Conservation (phyloP, 2,888 invertebrate genomes). For the Saturnia japonica region DNA sequence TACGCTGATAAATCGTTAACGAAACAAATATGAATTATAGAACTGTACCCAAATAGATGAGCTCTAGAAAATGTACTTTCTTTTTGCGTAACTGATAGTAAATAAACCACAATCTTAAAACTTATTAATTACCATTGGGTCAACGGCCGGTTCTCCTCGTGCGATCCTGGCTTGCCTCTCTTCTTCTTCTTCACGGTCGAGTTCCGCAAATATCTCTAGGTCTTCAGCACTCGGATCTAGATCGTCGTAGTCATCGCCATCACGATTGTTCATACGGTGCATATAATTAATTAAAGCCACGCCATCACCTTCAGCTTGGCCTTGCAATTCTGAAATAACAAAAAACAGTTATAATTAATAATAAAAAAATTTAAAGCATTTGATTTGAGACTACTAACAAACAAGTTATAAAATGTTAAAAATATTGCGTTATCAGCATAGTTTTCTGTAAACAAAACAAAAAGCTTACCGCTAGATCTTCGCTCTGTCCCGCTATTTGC, state of each 20-base stretch:
- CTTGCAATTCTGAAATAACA: conserved; percentile 28
- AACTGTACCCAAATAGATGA: no score
- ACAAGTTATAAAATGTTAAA: no score
- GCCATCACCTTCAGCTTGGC: conserved; percentile 52
- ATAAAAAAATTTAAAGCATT: no score
- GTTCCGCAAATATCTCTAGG: conserved; percentile 67
- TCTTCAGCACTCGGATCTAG: conserved; percentile 68
- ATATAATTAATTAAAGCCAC: conserved; percentile 59
- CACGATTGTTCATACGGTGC: conserved; percentile 43
- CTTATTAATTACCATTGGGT: conserved; percentile 60
- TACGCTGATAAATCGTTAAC: no score
- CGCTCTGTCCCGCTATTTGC: conserved; percentile 28
- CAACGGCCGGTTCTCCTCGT: conserved; percentile 70
- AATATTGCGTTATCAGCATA: no score
- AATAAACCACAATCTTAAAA: not conserved
- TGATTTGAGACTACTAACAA: no score
- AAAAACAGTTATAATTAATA: no score
- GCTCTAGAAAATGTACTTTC: no score
- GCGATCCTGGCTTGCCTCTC: conserved; percentile 69
- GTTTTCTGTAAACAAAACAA: not conserved
- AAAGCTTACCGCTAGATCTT: conserved; percentile 39
- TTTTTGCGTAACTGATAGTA: no score
- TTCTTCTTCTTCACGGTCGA: conserved; percentile 56
- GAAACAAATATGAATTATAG: no score
- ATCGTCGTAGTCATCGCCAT: conserved; percentile 47